Evolutionary conservation across 2,113 vertebrate species (phyloP).

Genomic region (Himantopus leucocephalus): DNA sequence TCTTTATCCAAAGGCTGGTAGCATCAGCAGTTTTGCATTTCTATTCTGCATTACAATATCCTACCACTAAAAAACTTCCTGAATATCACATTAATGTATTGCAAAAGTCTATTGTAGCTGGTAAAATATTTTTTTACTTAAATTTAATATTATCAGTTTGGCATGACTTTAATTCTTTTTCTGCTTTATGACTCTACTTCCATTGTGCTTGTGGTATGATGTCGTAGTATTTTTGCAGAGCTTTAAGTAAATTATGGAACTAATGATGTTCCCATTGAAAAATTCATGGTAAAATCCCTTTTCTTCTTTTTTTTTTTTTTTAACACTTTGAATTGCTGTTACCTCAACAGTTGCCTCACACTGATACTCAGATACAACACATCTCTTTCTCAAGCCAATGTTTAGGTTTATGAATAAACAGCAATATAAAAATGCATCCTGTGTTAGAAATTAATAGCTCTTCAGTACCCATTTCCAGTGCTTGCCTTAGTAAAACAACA

Average conservation of each 20-base stretch:
- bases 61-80: background rate
- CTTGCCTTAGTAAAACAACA: background rate
- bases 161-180: background rate
- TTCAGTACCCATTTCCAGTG: background rate
- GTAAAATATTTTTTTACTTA: background rate
- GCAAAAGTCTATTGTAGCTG: background rate
- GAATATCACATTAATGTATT: background rate
- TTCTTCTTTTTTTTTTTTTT: background rate
- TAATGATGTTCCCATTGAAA: background rate
- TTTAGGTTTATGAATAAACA: background rate
- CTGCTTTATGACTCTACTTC: background rate
- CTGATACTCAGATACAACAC: background rate
- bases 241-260: background rate
- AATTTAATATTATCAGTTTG: background rate
- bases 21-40: background rate
- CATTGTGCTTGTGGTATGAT: background rate
- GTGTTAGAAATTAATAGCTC: background rate
- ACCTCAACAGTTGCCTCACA: background rate
- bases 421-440: background rate
- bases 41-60: background rate
- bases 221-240: background rate
- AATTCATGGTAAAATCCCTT: background rate
- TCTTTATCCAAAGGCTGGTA: background rate
- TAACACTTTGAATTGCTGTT: background rate
- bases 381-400: background rate